A percentile compares a stretch with the other conserved stretches of the same genome.
phyloP scores from a whole-genome alignment of 1,140 invertebrate species.

The Chironomus striatipennis region DNA sequence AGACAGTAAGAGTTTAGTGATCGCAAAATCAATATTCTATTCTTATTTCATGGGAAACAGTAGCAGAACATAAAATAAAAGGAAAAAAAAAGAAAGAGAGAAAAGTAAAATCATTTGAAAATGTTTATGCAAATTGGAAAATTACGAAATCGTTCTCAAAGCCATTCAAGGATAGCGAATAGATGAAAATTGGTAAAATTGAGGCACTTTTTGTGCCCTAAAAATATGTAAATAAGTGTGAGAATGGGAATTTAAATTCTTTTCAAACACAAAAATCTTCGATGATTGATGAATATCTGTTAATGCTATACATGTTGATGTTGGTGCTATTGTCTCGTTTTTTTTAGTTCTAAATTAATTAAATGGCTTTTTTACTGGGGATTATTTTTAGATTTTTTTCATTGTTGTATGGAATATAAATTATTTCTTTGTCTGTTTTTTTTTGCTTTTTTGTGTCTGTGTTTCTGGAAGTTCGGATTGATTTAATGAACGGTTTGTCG shows the following conservation, averaged over 20 bases:
- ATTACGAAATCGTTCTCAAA: neutral
- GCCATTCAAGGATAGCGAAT: neutral
- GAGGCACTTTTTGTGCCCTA: neutral
- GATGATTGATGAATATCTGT: neutral
- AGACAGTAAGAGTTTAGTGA: neutral
- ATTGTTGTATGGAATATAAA: no score
- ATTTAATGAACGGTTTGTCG: no score
- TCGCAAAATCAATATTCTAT: constrained; percentile 11
- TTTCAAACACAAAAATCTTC: no score
- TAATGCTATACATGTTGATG: no score
- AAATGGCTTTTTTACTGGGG: no score
- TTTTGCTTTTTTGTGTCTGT: no score
- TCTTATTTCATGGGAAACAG: neutral
- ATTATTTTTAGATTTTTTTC: no score
- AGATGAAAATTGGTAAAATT: neutral
- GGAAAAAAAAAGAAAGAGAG: neutral
- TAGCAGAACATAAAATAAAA: neutral
- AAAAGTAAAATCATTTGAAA: neutral
- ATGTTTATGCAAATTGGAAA: constrained; percentile 22
- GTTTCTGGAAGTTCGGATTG: no score
- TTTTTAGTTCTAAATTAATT: no score
- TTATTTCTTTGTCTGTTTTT: no score
- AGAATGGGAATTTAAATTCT: neutral
- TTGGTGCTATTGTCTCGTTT: no score
- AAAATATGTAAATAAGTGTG: neutral